Evolutionary conservation across 2,888 invertebrate species (phyloP).

Genomic region (Megalurothrips usitatus): DNA sequence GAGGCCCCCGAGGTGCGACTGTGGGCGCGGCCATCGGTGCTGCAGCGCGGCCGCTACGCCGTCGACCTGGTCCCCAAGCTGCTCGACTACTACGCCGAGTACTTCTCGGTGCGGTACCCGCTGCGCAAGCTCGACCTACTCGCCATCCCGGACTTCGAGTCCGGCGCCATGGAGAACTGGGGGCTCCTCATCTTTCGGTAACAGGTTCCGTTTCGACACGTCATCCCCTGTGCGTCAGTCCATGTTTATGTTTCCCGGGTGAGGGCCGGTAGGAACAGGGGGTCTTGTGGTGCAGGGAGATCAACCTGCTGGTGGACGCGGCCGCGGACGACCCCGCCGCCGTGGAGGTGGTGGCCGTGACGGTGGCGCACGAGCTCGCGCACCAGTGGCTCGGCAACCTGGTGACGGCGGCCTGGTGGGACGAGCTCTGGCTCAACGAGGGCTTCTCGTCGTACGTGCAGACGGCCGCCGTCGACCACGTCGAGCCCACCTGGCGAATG

Average conservation of each 20-base stretch:
- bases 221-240: too few species aligned
- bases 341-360: neutral
- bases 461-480: neutral
- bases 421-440: constrained; percentile 22
- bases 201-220: neutral
- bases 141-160: constrained; percentile 4
- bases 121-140: constrained; percentile 12
- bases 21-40: neutral
- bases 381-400: constrained; percentile 20
- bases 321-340: neutral
- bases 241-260: too few species aligned
- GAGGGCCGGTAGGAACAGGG: neutral
- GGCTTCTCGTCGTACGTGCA: constrained; percentile 14
- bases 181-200: constrained; percentile 13
- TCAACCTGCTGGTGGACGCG: neutral
- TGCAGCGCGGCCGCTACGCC: neutral
- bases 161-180: constrained; percentile 19
- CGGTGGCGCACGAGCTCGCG: constrained; percentile 5
- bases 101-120: neutral
- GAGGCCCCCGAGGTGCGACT: neutral
- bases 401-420: constrained; percentile 9
- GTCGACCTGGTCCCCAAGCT: neutral
- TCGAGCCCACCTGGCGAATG: constrained; percentile 7
- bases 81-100: neutral
- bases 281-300: neutral